These are phyloP conservation scores for Lepidostoma basale DNA, from an alignment of 1,140 invertebrate species.

Conservation along the genomic window DNA sequence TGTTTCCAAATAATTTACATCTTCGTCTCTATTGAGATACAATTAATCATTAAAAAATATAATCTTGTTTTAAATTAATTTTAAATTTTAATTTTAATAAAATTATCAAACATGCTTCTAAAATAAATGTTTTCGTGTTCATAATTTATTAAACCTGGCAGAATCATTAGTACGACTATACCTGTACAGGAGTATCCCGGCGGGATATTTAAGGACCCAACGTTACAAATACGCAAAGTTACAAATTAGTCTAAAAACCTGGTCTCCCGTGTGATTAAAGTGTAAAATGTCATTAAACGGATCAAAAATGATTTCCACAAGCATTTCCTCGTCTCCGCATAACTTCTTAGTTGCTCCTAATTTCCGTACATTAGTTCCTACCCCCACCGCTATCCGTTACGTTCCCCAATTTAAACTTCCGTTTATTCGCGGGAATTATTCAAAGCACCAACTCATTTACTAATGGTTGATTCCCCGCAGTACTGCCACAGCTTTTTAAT, in stretches of 20 bases:
- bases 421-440: not conserved
- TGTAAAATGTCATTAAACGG: not conserved
- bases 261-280: not conserved
- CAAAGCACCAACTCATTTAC: conserved; percentile 9
- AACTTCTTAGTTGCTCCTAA: not conserved
- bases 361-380: conserved; percentile 14
- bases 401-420: not conserved
- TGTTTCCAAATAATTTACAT: too few species aligned
- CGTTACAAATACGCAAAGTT: too few species aligned
- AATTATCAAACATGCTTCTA: too few species aligned
- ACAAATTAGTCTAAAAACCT: not conserved
- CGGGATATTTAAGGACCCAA: too few species aligned
- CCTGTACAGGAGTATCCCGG: too few species aligned
- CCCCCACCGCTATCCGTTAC: not conserved
- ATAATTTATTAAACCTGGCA: too few species aligned
- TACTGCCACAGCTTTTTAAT: conserved; percentile 23
- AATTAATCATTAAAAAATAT: too few species aligned
- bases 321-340: not conserved
- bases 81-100: too few species aligned
- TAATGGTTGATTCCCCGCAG: conserved; percentile 14
- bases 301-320: not conserved
- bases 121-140: too few species aligned
- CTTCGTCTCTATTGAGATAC: too few species aligned
- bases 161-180: too few species aligned
- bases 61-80: too few species aligned